Base-by-base conservation (phyloP, 1,140 invertebrate species). In the Drosophila navojoa region DNA sequence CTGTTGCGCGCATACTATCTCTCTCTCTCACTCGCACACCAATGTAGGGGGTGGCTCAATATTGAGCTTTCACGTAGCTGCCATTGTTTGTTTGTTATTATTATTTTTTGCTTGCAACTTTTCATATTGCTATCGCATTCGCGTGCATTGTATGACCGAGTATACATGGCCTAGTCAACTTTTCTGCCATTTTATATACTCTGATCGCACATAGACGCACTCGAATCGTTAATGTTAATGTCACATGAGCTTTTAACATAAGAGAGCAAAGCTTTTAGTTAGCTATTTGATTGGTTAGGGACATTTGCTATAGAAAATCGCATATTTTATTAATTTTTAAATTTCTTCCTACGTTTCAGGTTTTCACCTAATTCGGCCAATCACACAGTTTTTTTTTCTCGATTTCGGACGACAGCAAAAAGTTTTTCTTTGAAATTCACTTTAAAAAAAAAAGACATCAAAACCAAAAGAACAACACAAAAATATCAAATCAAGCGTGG, bases 341-440 rank as follows among this genome's bases (percentile, higher is more conserved):
- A 19, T 57, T 49, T 60, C 27, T 49, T 60, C 27, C 67, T 66
- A 25, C 62, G 52, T 73, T 80, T 40, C 81, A 69, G 85, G 71
- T 89, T 81, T 80, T 80, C 70, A 75, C 66, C 35, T 52, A 49
- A 55, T 87, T 87, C 82, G 82, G 79, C 79, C 79, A 81, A 82
- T 79, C 79, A 87, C 67, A 68, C 15, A 11, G 45, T 49, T 49
- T 64, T 64, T 71, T 64, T 71, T 40, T 22, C 59, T 71, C 40
- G 60, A 40, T 59, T 54, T 75, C 47, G 58, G 50, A 69, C 57
- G 57, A 15, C 22, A 44, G 15, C 54, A 70, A 25, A 38, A 15
- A 53, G 67, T 45, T 76, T 68, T 71, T 38, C 22, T 29, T 71
- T 35, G 25, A 62, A 76, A 70, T 67, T 67, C 27, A 62, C 32